Evolutionary conservation across 2,888 invertebrate species (phyloP).

Genomic region (Pachydiplax longipennis): DNA sequence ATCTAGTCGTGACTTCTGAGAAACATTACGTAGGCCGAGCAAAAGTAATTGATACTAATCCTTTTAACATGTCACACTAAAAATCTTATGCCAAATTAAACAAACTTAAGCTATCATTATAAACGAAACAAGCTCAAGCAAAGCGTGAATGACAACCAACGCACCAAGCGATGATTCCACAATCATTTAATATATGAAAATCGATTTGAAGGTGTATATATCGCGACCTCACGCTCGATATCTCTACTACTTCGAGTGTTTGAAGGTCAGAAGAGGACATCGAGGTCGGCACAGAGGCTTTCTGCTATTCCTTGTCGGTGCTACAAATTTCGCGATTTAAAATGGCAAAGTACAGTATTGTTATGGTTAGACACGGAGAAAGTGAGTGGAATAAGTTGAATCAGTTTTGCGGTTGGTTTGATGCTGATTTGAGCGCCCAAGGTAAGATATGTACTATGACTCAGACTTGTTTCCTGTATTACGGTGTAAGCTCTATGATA

Average conservation of each 20-base stretch:
- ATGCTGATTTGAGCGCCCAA: constrained; percentile 72
- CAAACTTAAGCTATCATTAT: no score
- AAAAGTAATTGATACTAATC: no score
- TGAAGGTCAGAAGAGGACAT: constrained; percentile 45
- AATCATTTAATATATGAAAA: neutral
- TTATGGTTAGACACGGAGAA: constrained; percentile 79
- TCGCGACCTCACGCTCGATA: neutral
- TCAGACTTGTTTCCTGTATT: neutral
- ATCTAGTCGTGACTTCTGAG: no score
- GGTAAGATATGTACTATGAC: constrained; percentile 61
- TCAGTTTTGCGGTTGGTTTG: constrained; percentile 78
- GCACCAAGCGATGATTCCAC: no score
- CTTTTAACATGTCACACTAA: no score
- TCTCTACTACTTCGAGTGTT: neutral
- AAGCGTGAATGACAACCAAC: no score
- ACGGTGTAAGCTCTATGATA: neutral
- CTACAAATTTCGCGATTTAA: constrained; percentile 50
- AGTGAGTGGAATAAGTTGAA: constrained; percentile 79
- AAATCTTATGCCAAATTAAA: no score
- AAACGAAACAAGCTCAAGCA: no score
- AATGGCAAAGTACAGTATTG: constrained; percentile 66
- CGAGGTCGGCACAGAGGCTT: neutral
- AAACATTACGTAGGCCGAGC: no score
- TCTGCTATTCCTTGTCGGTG: neutral
- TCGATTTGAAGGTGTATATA: neutral